Conservation (phyloP, 2,888 invertebrate genomes). For the Drosophila melanosoma region DNA sequence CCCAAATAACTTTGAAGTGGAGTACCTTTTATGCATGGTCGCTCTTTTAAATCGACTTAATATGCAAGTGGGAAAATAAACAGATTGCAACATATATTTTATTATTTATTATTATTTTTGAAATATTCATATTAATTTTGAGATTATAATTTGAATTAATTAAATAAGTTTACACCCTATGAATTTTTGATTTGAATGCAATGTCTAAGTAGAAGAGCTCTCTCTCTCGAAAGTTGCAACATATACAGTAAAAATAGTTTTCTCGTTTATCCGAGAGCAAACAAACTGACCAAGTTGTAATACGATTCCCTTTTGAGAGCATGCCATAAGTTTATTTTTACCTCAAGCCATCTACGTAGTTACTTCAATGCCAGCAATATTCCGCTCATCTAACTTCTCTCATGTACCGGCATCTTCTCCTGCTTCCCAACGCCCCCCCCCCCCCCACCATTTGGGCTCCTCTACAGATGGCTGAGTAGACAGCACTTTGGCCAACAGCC, state of each 20-base stretch:
- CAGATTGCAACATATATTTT: background rate
- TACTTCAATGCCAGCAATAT: conserved; percentile 29
- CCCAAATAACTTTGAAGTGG: too few relatives aligned
- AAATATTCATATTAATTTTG: background rate
- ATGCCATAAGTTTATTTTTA: conserved; percentile 37
- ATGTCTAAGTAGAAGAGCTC: background rate
- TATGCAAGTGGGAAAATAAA: background rate
- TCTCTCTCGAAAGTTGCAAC: background rate
- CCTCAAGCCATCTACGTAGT: conserved; percentile 14
- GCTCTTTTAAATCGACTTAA: background rate
- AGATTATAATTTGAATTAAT: background rate
- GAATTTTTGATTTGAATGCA: background rate
- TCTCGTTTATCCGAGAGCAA: conserved; percentile 6
- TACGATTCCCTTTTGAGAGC: background rate
- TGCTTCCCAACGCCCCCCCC: background rate
- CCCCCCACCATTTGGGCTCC: background rate
- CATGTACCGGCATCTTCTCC: background rate
- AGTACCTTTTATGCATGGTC: background rate
- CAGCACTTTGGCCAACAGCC: conserved; percentile 60
- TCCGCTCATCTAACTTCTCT: conserved; percentile 34
- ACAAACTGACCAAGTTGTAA: conserved; percentile 10
- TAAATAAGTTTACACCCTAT: background rate
- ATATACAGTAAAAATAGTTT: background rate
- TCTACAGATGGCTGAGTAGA: conserved; percentile 13
- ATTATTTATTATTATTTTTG: too few relatives aligned